A percentile compares a stretch with the other conserved stretches of the same genome.
Evolutionary conservation across 2,888 invertebrate species (phyloP).

Genomic region (Trichacis sp.): DNA sequence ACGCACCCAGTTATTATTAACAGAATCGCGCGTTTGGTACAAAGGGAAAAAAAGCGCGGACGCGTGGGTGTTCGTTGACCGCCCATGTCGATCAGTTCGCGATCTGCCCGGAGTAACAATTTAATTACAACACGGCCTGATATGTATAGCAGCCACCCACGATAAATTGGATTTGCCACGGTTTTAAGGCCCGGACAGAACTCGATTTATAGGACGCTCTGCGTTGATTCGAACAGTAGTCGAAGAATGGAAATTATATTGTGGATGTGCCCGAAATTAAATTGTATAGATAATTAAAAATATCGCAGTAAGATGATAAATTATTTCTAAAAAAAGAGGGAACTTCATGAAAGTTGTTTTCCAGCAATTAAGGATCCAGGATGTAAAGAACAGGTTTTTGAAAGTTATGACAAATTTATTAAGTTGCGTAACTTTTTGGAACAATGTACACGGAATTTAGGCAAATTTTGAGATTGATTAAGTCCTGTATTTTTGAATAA

Average conservation of each 20-base stretch:
- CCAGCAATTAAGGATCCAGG: too few species aligned
- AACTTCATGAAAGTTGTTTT: too few species aligned
- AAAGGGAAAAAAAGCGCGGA: slow-evolving; percentile 13
- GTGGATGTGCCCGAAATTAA: too few species aligned
- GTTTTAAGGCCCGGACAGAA: slow-evolving; percentile 62
- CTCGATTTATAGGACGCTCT: slow-evolving; percentile 58
- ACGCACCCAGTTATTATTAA: neutral
- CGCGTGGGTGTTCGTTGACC: slow-evolving; percentile 64
- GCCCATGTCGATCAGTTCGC: slow-evolving; percentile 68
- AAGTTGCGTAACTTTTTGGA: too few species aligned
- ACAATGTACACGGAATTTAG: too few species aligned
- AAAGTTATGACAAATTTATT: too few species aligned
- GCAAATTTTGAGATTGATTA: too few species aligned
- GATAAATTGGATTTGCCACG: slow-evolving; percentile 69
- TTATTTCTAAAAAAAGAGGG: too few species aligned
- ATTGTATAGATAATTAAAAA: too few species aligned
- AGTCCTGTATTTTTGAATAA: too few species aligned
- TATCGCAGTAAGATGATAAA: too few species aligned
- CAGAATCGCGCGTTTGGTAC: neutral
- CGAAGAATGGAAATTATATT: slow-evolving; percentile 40
- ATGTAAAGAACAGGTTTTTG: too few species aligned
- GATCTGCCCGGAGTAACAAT: slow-evolving; percentile 68
- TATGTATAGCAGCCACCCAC: slow-evolving; percentile 69
- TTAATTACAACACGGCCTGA: slow-evolving; percentile 66
- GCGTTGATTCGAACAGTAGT: slow-evolving; percentile 65